Base-by-base conservation (phyloP, 2,888 invertebrate species). In the Athalia cordata region DNA sequence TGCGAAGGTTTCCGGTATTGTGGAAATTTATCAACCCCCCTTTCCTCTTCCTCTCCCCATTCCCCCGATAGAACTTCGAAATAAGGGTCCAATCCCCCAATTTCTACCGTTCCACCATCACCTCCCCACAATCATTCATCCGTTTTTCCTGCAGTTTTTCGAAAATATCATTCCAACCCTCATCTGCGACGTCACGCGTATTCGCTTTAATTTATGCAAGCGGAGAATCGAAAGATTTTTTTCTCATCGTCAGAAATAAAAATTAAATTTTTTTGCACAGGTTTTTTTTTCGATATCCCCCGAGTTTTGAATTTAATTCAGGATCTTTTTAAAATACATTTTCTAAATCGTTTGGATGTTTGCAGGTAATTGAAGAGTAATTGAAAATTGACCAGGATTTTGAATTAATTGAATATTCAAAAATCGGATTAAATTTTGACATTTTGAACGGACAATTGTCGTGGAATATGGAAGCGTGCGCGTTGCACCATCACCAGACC, bases 41-140 rank as follows among this genome's bases (percentile, higher is more conserved):
- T 43, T 6, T 9, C 64, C 64, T 43, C 13, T 15, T 15, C 29
- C 68, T 52, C 49, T 5, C 55, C 52, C 29, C 29, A 2, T 29
- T 2, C 29, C 29, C 29, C 29, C 29, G 29, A 29, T 29, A 29
- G 4, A 13, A 47, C 55, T 55, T 47, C 13, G 75, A 52, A 62
- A 64, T 64, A 64, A 75, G 75, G 75, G 75, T 62, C 75, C 29
- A 62, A 75, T 62, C 75, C 75, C 62, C 75, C 61, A 50, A 50
- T 50, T 75, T 75, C 50, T 47, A 13, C 29, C 29, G 29, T 29
- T 29, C 29, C 29, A 29, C 29, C 29, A 29, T 29, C 55, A n/a
- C 49, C 75, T 11, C 49, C 50, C 1, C 43, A 29, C 62, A 29
- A 75, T 75, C 75, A 64, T 75, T 61, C 52, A 64, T 64, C 62